phyloP scores from a whole-genome alignment of 1,140 invertebrate genomes.

The Thaumetopoea pityocampa region DNA sequence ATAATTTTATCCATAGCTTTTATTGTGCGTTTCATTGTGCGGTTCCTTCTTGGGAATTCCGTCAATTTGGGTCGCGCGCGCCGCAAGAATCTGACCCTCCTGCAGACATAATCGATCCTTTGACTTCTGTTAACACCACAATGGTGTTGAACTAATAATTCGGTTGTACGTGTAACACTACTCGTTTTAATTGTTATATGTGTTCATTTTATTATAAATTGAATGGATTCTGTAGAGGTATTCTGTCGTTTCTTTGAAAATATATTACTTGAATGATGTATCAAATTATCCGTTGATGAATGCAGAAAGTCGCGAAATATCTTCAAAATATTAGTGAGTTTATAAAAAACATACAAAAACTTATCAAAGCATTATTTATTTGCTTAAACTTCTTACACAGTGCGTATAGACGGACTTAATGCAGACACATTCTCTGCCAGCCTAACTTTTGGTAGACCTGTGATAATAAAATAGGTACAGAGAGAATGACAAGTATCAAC shows the following conservation, averaged over 20 bases:
- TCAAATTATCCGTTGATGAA: too few species aligned
- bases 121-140: slow-evolving; percentile 37
- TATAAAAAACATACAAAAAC: too few species aligned
- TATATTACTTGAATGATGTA: neutral
- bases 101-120: slow-evolving; percentile 51
- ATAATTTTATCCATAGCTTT: slow-evolving; percentile 37
- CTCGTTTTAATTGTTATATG: slow-evolving; percentile 54
- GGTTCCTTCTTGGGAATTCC: slow-evolving; percentile 62
- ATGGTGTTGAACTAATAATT: slow-evolving; percentile 61
- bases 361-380: too few species aligned
- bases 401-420: too few species aligned
- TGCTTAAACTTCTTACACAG: too few species aligned
- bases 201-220: slow-evolving; percentile 16
- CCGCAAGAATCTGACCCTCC: slow-evolving; percentile 48
- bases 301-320: too few species aligned
- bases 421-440: too few species aligned
- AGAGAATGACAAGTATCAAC: too few species aligned
- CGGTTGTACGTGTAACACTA: slow-evolving; percentile 48
- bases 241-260: neutral
- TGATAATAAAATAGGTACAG: too few species aligned
- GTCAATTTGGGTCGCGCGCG: slow-evolving; percentile 67
- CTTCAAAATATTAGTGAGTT: too few species aligned
- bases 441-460: too few species aligned
- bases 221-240: slow-evolving; percentile 1
- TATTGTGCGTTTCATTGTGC: slow-evolving; percentile 46